Evolutionary conservation across 2,797 vertebrate genomes (phyloP).

Genomic region (Leptoclinus maculatus): DNA sequence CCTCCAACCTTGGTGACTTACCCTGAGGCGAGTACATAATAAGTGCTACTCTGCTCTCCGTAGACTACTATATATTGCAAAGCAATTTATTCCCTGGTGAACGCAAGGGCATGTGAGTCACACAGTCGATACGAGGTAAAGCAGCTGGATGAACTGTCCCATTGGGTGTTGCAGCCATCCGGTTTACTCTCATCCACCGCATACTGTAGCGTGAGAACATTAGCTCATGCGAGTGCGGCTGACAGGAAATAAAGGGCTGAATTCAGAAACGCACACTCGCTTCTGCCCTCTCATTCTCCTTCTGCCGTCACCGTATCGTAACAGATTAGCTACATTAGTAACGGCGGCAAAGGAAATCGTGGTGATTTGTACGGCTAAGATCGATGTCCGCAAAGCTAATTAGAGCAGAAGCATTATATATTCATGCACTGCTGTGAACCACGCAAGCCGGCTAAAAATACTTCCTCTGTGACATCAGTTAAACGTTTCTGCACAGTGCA

Average conservation of each 20-base stretch:
- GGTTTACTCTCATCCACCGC: not conserved
- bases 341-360: conserved; percentile 34
- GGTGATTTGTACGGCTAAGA: conserved; percentile 46
- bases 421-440: conserved; percentile 39
- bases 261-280: conserved; percentile 28
- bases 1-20: conserved; percentile 47
- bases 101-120: conserved; percentile 60
- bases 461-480: conserved; percentile 29
- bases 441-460: conserved; percentile 43
- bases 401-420: conserved; percentile 47
- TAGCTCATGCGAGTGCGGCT: not conserved
- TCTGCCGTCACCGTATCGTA: conserved; percentile 14
- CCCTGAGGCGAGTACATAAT: conserved; percentile 63
- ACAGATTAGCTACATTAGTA: conserved; percentile 49
- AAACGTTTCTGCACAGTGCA: not conserved
- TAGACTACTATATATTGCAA: conserved; percentile 40
- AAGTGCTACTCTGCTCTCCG: conserved; percentile 56
- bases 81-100: conserved; percentile 63
- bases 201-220: conserved; percentile 3
- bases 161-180: conserved; percentile 30
- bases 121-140: conserved; percentile 29
- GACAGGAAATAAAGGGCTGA: not conserved
- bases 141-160: conserved; percentile 17
- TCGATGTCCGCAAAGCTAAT: conserved; percentile 48
- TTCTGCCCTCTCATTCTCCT: conserved; percentile 27